Evolutionary conservation across 2,888 invertebrate genomes (phyloP), one percentile per base, ranked within the genome.

Genomic region (Biston stratarius): DNA sequence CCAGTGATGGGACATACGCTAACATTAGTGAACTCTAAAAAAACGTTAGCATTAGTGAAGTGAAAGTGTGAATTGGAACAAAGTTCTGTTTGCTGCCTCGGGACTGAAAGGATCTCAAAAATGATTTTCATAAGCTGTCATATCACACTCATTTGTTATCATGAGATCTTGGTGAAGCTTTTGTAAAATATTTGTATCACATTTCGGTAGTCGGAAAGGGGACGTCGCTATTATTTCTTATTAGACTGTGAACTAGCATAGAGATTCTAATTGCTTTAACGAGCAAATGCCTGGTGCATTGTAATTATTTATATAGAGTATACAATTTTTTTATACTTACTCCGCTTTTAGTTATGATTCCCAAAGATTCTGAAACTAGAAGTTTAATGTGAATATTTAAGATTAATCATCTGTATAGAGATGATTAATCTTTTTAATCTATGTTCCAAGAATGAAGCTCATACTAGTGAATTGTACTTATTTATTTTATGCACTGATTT

Each of bases 1-100:
- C 88, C 90, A 92, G 92, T 92, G 92, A 89, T 81, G 86, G 85
- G 86, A 85, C 85, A 79, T 81, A 79, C 79, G 84, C 85, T 85
- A 83, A 88, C 83, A 81, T 83, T 87, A 88, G 89, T 86, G 83
- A 86, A 86, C 82, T 83, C 81, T 82, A 79, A 80, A 82, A 81
- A 81, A 79, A 83, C 80, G 81, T 83, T 89, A 87, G 86, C 83
- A 80, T 60, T 85, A 88, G 89, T 90, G 88, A 86, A 87, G 88
- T 87, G 89, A 78, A 76, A 66, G 80, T 81, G 85, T 82, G 81
- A 81, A 81, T 81, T 77, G 81, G 87, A 88, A 88, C 89, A 77
- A 84, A 87, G 87, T 89, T 89, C 85, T 81, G 78, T 85, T 82
- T 76, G 83, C 83, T 77, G 75, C 76, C 80, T 80, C 76, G 83